Conservation (phyloP, 2,888 invertebrate species). For the Eupithecia pulchellata region DNA sequence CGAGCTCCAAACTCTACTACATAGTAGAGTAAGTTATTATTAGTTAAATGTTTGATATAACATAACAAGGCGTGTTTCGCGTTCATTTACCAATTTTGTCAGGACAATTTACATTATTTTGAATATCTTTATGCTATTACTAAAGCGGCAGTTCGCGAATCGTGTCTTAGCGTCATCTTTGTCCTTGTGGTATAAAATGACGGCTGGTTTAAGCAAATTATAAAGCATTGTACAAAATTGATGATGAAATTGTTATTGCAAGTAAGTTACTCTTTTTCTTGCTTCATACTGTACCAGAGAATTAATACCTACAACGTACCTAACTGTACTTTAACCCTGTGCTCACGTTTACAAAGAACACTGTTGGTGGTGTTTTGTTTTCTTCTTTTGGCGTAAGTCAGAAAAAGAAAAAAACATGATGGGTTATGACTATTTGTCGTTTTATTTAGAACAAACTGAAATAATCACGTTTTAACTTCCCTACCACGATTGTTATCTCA, state of each 20-base stretch:
- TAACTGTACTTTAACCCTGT: neutral
- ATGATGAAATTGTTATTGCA: neutral
- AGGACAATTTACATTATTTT: neutral
- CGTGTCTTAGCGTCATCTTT: neutral
- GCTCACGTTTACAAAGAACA: neutral
- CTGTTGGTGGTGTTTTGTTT: neutral
- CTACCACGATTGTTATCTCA: slow-evolving; percentile 9
- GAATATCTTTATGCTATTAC: neutral
- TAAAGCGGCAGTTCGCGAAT: slow-evolving; percentile 4
- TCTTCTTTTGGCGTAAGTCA: neutral
- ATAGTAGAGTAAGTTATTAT: too few species aligned
- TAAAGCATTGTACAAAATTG: neutral
- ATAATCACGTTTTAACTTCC: slow-evolving; percentile 15
- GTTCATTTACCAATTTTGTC: neutral
- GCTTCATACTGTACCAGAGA: too few species aligned
- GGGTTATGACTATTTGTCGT: neutral
- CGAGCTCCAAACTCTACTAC: too few species aligned
- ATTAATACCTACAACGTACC: too few species aligned
- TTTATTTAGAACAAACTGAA: neutral
- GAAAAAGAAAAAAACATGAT: neutral
- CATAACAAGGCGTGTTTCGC: neutral
- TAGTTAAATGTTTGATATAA: neutral
- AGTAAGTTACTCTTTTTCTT: neutral
- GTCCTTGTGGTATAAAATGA: neutral
- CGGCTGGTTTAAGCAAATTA: neutral